Base-by-base conservation (phyloP, 1,140 invertebrate genomes). In the Nasonia giraulti region DNA sequence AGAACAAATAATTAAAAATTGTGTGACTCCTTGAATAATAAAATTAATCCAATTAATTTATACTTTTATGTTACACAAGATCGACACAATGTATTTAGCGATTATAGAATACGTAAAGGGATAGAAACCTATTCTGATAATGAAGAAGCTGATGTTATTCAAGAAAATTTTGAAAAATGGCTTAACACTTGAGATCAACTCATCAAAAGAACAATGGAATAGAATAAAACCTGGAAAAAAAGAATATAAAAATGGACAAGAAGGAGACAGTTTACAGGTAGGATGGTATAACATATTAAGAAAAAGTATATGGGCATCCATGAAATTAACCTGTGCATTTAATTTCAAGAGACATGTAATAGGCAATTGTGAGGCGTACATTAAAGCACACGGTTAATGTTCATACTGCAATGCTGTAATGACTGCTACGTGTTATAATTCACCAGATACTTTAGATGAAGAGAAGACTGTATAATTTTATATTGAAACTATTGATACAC, bases 11-110 rank as follows among this genome's bases (percentile, higher is more conserved):
- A 44, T 44, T 44, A 44, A 44, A 44, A 44, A 44, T 44, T 44
- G 40, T 47, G 75, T 27, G 5, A 50, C 20, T 20, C 37, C 8
- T 77, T 77, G 23, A 8, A 50, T 47, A 50, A 77, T 20, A 50
- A 11, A 3, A 77, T 77, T 2, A 77, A 77, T 44, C 20, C 75
- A 17, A 3, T 77, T 44, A 50, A 77, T 77, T 77, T 77, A 27
- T 77, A 77, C n/a, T n/a, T 77, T 12, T 20, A 77, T 23, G 75
- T 77, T 23, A 27, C 20, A n/a, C 20, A 77, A 77, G 27, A 77
- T 50, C 37, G 20, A 10, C 44, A 47, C 2, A 23, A 50, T 50
- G 5, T 77, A 47, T 27, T 47, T 50, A 47, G 11, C 40, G 0
- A 6, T 44, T 47, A 20, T 23, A 44, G 20, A n/a, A 77, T 23